phyloP scores from a whole-genome alignment of 2,888 invertebrate genomes.

The Brachynemurus nebulosus region DNA sequence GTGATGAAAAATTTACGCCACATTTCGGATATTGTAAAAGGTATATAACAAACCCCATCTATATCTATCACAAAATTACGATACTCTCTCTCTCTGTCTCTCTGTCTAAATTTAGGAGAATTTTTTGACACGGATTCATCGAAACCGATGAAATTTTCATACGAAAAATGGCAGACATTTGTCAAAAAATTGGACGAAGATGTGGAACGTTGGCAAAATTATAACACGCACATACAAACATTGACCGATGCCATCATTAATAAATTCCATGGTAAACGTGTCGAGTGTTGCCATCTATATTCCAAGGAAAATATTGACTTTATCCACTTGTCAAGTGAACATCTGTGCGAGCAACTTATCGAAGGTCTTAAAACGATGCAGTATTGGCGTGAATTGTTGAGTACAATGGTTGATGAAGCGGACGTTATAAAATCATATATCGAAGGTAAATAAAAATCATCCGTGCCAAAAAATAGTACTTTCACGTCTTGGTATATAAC shows the following conservation, averaged over 20 bases:
- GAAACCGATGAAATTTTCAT: background rate
- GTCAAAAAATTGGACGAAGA: slow-evolving; percentile 24
- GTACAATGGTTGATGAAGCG: slow-evolving; percentile 24
- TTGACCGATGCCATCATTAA: slow-evolving; percentile 25
- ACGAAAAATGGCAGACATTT: slow-evolving; percentile 23
- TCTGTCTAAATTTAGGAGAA: no score
- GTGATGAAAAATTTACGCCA: slow-evolving; percentile 25
- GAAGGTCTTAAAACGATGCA: slow-evolving; percentile 27
- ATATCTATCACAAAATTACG: no score
- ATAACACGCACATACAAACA: slow-evolving; percentile 27
- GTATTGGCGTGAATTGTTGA: slow-evolving; percentile 27
- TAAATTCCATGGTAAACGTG: slow-evolving; percentile 24
- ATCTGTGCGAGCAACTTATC: slow-evolving; percentile 25
- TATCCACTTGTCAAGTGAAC: slow-evolving; percentile 25
- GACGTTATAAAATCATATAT: slow-evolving; percentile 18
- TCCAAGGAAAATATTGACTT: slow-evolving; percentile 27
- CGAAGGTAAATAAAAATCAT: no score
- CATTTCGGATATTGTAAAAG: slow-evolving; percentile 23
- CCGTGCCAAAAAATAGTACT: no score
- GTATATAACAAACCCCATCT: background rate
- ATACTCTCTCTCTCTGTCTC: no score
- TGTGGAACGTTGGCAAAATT: slow-evolving; percentile 25
- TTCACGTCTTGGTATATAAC: no score
- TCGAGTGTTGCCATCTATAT: slow-evolving; percentile 28
- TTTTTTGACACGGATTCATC: no score